Conservation (phyloP, 2,797 vertebrate species). For the Pangasius larnaudii region DNA sequence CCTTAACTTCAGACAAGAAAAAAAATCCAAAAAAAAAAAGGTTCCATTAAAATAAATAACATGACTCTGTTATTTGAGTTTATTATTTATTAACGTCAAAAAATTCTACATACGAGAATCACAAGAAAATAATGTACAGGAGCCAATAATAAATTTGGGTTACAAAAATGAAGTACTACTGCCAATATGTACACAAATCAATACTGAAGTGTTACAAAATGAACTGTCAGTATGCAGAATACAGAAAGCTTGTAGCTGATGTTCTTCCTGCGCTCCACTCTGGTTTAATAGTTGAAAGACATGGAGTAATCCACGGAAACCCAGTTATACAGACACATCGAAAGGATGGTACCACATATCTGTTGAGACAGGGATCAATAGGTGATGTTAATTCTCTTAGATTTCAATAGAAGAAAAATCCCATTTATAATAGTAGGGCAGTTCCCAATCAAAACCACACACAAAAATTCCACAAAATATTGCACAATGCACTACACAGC, state of each 20-base stretch:
- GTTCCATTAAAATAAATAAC: not conserved
- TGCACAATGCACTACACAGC: not conserved
- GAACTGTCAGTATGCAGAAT: not conserved
- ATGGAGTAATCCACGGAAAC: conserved; percentile 45
- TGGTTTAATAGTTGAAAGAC: conserved; percentile 11
- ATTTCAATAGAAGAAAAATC: not conserved
- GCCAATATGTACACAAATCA: conserved; percentile 6
- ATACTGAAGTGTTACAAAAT: conserved; percentile 13
- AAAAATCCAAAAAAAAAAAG: not conserved
- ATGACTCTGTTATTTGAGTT: not conserved
- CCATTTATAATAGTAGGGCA: not conserved
- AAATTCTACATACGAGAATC: not conserved
- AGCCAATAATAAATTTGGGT: not conserved
- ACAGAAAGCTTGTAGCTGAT: not conserved
- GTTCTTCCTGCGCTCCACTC: not conserved
- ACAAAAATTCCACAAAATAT: not conserved
- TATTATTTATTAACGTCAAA: conserved; percentile 1
- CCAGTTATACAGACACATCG: conserved; percentile 66
- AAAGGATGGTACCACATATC: conserved; percentile 68
- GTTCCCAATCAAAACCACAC: not conserved
- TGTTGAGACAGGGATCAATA: conserved; percentile 38
- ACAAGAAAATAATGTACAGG: not conserved
- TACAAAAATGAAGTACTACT: not conserved
- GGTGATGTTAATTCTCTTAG: not conserved
- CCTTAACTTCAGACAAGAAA: not conserved